Evolutionary conservation across 1,140 invertebrate genomes (phyloP).

Genomic region (Platyura marginata): DNA sequence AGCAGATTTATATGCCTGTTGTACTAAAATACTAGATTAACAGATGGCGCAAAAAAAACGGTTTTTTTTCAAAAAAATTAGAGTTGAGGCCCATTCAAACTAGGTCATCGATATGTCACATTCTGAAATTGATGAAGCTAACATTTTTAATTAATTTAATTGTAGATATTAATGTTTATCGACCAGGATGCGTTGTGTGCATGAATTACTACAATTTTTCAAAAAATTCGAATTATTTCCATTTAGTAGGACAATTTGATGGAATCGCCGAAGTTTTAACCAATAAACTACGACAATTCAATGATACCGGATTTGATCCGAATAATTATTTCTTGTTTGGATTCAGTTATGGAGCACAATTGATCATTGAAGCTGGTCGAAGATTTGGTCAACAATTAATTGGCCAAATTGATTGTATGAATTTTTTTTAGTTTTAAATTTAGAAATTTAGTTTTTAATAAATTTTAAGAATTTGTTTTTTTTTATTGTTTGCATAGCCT

Average conservation of each 20-base stretch:
- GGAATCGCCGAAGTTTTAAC: constrained; percentile 11
- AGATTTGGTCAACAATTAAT: constrained; percentile 10
- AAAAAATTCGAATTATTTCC: constrained; percentile 12
- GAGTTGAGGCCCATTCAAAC: too few relatives aligned
- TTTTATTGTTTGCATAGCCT: constrained; percentile 14
- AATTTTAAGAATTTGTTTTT: too few relatives aligned
- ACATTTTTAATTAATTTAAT: not conserved
- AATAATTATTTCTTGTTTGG: constrained; percentile 17
- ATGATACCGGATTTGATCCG: constrained; percentile 13
- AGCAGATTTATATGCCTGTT: not conserved
- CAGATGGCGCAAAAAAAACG: too few relatives aligned
- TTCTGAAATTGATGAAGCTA: not conserved
- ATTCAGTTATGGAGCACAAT: constrained; percentile 20
- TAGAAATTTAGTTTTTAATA: not conserved
- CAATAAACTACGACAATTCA: constrained; percentile 10
- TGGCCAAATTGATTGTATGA: constrained; percentile 12
- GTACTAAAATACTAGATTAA: too few relatives aligned
- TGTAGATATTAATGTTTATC: constrained; percentile 16
- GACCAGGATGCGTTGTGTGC: constrained; percentile 19
- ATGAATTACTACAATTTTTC: constrained; percentile 15
- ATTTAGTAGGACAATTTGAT: constrained; percentile 14
- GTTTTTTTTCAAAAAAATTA: not conserved
- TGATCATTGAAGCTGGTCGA: constrained; percentile 16
- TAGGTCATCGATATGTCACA: too few relatives aligned
- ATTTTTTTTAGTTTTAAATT: not conserved